phyloP scores from a whole-genome alignment of 2,888 invertebrate genomes.

The Phorcus lineatus region DNA sequence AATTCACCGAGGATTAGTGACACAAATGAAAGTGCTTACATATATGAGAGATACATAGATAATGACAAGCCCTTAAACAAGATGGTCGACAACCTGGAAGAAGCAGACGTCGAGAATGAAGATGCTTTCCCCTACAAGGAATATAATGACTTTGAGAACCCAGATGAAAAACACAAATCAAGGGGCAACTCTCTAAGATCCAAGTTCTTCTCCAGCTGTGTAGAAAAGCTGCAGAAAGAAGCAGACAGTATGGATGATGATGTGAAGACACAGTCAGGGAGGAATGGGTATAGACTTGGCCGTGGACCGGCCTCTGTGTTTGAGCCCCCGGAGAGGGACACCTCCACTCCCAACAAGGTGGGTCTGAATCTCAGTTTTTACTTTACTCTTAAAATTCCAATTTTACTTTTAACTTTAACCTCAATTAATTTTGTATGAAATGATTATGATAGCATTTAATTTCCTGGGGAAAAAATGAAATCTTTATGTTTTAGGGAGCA shows the following conservation, averaged over 20 bases:
- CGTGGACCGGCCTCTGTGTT: neutral
- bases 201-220: neutral
- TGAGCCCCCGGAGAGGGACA: constrained; percentile 22
- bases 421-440: too few species aligned
- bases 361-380: neutral
- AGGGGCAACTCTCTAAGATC: neutral
- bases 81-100: neutral
- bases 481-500: too few species aligned
- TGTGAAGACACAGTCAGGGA: neutral
- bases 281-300: neutral
- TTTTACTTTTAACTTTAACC: too few species aligned
- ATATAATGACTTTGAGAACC: neutral
- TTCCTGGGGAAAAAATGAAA: too few species aligned
- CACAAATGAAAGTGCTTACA: neutral
- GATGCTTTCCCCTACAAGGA: neutral
- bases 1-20: neutral
- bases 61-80: too few species aligned
- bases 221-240: neutral
- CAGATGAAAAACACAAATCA: neutral
- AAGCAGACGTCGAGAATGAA: neutral
- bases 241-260: neutral
- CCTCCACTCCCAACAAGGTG: constrained; percentile 19
- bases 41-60: too few species aligned
- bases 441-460: too few species aligned
- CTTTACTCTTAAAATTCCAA: neutral